Base-by-base conservation (phyloP, 1,140 invertebrate species). In the Orchestia grillus region DNA sequence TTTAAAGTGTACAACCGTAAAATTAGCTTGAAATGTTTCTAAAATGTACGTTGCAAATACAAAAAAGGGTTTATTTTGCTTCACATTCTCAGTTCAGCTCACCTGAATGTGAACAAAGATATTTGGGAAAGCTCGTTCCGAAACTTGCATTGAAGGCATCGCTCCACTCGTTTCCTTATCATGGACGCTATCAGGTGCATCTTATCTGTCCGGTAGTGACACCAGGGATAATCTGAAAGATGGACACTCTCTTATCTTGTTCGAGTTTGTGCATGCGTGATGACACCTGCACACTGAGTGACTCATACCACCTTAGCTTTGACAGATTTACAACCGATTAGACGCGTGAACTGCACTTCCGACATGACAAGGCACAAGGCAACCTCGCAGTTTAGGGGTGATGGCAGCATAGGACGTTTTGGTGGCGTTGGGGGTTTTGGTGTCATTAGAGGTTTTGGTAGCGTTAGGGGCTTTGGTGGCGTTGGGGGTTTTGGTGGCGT, bases 201-300 rank as follows among this genome's bases (percentile, higher is more conserved):
- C 11, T 36, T 47, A 94, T 57, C 91, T 47, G 53, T 36, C 53
- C 44, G 53, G 91, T 57, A 94, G 91, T 94, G 53, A 94, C 44
- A 94, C 44, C 53, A 94, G 91, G 53, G 53, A 94, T 47, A 15
- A 57, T 57, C 91, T 45, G 45, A 91, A 19, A 44, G 90, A 91
- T 44, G 19, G 15, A 36, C 44, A 36, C 28, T 23, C 1, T 36
- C 44, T 94, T 47, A 45, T 57, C 91, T 23, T 36, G 91, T 45
- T 36, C 44, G 28, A 45, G 44, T 94, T 94, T 57, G 15, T 94
- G 91, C 44, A 36, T 23, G 91, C 91, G 44, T 94, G 91, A 77
- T 19, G 62, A 77, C 36, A 77, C 15, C 62, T 77, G 28, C 62
- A 77, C 28, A 28, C 3, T 77, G 62, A 19, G 62, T 77, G 62